Percentiles rank a stretch among this genome's conserved stretches.
Conservation (phyloP, 2,888 invertebrate species). For the Stenotaenia linearis region DNA sequence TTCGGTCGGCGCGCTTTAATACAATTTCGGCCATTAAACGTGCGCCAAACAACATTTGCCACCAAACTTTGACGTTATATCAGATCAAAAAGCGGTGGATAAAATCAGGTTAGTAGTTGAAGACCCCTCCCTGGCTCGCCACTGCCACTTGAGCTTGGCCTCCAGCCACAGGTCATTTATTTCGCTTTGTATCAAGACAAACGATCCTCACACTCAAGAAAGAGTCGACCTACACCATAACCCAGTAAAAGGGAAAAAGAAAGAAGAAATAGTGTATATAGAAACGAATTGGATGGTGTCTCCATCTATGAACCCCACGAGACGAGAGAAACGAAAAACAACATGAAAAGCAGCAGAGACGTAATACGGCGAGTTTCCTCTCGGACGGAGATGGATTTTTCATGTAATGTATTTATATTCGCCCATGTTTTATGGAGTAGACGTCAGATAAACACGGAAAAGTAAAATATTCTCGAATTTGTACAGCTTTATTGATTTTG, state of each 20-base stretch:
- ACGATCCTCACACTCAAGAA: constrained; percentile 26
- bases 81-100: constrained; percentile 13
- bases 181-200: constrained; percentile 26
- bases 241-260: neutral
- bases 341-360: neutral
- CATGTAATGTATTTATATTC: constrained; percentile 21
- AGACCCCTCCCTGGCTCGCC: constrained; percentile 24
- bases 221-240: neutral
- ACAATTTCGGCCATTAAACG: neutral
- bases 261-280: too few species aligned
- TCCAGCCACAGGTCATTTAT: constrained; percentile 23
- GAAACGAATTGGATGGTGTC: neutral
- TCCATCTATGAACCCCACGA: neutral
- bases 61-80: neutral
- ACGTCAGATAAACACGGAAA: neutral
- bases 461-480: constrained; percentile 13
- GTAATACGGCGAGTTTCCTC: neutral
- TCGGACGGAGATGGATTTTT: neutral
- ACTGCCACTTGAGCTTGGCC: constrained; percentile 23
- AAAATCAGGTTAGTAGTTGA: constrained; percentile 24
- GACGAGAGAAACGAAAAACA: neutral
- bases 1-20: neutral
- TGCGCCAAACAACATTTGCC: constrained; percentile 2
- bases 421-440: constrained; percentile 2
- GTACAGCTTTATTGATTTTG: constrained; percentile 23